Evolutionary conservation across 2,113 vertebrate genomes (phyloP), one percentile per base, ranked within the genome.

Genomic region (Atherinomorus stipes): DNA sequence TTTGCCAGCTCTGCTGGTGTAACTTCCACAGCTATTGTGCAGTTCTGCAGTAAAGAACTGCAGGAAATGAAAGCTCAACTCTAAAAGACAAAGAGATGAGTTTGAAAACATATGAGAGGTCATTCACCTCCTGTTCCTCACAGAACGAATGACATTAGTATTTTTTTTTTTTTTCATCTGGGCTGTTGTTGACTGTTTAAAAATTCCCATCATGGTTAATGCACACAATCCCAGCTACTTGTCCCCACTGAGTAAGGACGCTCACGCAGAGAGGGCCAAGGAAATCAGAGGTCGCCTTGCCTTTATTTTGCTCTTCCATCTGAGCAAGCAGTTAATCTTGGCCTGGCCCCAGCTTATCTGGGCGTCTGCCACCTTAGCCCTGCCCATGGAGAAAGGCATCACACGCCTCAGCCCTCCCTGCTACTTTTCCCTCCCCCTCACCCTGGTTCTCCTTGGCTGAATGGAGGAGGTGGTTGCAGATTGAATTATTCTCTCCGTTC

Each of bases 251-350:
- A 66, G 64, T 58, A 19, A 88, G 81, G 84, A 80, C 81, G 67
- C 71, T 85, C 84, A 79, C 18, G 21, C 80, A 76, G 86, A 81
- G 85, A 85, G 72, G 72, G 75, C 69, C 80, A 26, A 73, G 58
- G 79, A 73, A 88, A 87, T 64, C 90, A 74, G 82, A 80, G 88
- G 84, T 83, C 71, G 37, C 15, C 65, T 58, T 26, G 77, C 82
- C 69, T 86, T 87, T 90, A 85, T 91, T 90, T 89, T 78, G 71
- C 71, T 81, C 45, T 85, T 88, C 81, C 83, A 85, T 91, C 88
- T 76, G 86, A 88, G 83, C 77, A 83, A 73, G 85, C 85, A 78
- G 81, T 91, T 91, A 93, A 92, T 92, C 89, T 91, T 84, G 76
- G 79, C 74, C 72, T 64, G 40, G 84, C 74, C 77, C 47, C 50